Evolutionary conservation across 2,888 invertebrate species (phyloP).

Genomic region (Choreutis nemorana): DNA sequence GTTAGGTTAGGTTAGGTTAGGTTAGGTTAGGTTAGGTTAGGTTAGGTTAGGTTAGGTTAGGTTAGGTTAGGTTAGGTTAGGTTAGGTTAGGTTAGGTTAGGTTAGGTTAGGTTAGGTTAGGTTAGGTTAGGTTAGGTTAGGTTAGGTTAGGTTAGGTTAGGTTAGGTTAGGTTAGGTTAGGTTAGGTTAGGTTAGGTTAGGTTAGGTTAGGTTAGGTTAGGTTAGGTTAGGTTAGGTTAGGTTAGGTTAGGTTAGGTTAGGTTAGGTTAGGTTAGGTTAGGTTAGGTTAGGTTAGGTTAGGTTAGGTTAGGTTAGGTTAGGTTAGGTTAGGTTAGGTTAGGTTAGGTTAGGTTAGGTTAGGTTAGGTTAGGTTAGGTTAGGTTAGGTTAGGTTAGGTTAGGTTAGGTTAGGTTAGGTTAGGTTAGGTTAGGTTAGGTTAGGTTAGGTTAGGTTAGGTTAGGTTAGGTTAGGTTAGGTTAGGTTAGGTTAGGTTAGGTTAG

Average conservation of each 20-base stretch:
- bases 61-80: constrained; percentile 2
- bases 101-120: constrained; percentile 2
- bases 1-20: constrained; percentile 2
- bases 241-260: constrained; percentile 2
- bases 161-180: constrained; percentile 2
- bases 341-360: constrained; percentile 2
- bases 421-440: constrained; percentile 2
- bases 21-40: constrained; percentile 2
- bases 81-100: constrained; percentile 2
- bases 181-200: constrained; percentile 2
- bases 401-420: constrained; percentile 2
- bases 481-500: constrained; percentile 2
- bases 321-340: constrained; percentile 2
- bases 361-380: constrained; percentile 2
- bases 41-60: constrained; percentile 2
- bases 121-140: constrained; percentile 2
- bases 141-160: constrained; percentile 2
- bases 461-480: constrained; percentile 2
- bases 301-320: constrained; percentile 2
- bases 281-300: constrained; percentile 2
- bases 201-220: constrained; percentile 2
- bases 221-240: constrained; percentile 2
- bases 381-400: constrained; percentile 2
- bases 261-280: constrained; percentile 2
- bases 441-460: constrained; percentile 2